Evolutionary conservation across 2,113 vertebrate genomes (phyloP).

Genomic region (Phaetusa simplex): DNA sequence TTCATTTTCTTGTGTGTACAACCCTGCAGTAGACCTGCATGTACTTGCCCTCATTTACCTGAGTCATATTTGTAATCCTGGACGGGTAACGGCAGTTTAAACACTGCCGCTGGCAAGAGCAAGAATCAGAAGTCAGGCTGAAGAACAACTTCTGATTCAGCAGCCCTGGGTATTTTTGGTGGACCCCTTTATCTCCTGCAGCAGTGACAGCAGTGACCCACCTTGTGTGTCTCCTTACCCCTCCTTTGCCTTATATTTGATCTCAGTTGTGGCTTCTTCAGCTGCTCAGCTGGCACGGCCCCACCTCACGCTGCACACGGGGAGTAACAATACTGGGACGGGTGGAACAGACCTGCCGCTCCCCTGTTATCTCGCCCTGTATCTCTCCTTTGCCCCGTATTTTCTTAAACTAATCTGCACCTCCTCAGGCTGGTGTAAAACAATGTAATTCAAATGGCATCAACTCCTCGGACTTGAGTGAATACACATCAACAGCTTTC

Average conservation of each 20-base stretch:
- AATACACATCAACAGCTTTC: background rate
- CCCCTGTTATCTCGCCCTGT: background rate
- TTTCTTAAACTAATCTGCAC: background rate
- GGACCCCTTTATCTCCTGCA: background rate
- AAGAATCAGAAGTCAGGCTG: background rate
- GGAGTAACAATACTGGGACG: background rate
- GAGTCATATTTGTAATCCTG: conserved; percentile 25
- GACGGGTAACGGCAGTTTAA: conserved; percentile 29
- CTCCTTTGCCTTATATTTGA: background rate
- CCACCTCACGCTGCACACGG: background rate
- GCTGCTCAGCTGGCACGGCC: background rate
- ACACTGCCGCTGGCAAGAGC: background rate
- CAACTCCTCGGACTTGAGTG: background rate
- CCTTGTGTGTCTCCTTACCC: background rate
- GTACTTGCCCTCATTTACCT: conserved; percentile 41
- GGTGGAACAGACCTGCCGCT: background rate
- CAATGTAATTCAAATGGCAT: background rate
- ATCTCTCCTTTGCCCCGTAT: conserved; percentile 31
- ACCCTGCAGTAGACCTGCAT: background rate
- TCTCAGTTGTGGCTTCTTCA: background rate
- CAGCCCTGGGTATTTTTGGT: background rate
- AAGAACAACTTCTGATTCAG: conserved; percentile 36
- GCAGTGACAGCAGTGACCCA: background rate
- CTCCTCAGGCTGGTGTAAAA: conserved; percentile 10
- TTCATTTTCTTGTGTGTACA: background rate